These are phyloP conservation scores for Myxocyprinus asiaticus DNA, from an alignment of 2,113 vertebrate genomes.

Conservation along the genomic window DNA sequence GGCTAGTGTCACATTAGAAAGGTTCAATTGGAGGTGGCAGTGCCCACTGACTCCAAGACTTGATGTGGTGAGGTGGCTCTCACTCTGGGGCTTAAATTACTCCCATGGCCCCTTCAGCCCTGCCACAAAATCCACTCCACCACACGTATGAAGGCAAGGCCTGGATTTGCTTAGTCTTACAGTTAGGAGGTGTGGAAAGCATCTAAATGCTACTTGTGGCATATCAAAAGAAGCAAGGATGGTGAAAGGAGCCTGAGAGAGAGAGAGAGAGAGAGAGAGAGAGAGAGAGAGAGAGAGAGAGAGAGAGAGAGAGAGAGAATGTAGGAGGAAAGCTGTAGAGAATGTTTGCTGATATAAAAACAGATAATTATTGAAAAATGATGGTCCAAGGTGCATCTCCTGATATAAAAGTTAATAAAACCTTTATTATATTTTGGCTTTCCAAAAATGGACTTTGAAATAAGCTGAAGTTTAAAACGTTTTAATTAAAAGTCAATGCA, in stretches of 20 bases:
- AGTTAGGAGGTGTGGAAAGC: conserved; percentile 54
- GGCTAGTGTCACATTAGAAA: conserved; percentile 37
- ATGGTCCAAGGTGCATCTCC: no score
- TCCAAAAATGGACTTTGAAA: no score
- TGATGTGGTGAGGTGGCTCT: conserved; percentile 55
- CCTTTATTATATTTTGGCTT: no score
- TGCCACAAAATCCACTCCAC: conserved; percentile 28
- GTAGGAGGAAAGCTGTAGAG: no score
- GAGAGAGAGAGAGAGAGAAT: no score
- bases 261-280: conserved; percentile 21
- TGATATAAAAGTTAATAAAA: no score
- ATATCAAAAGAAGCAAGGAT: conserved; percentile 45
- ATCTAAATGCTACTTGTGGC: conserved; percentile 42
- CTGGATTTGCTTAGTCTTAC: conserved; percentile 52
- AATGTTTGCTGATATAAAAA: no score
- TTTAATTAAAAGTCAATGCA: no score
- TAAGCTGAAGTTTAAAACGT: no score
- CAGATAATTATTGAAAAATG: no score
- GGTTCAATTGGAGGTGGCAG: conserved; percentile 52
- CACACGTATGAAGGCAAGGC: conserved; percentile 48
- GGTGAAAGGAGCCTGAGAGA: conserved; percentile 15
- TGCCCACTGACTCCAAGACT: conserved; percentile 50
- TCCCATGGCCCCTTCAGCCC: conserved; percentile 29
- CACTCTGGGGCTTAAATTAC: conserved; percentile 54
- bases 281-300: conserved; percentile 36